Evolutionary conservation across 2,888 invertebrate genomes (phyloP).

Genomic region (Drosophila recens): DNA sequence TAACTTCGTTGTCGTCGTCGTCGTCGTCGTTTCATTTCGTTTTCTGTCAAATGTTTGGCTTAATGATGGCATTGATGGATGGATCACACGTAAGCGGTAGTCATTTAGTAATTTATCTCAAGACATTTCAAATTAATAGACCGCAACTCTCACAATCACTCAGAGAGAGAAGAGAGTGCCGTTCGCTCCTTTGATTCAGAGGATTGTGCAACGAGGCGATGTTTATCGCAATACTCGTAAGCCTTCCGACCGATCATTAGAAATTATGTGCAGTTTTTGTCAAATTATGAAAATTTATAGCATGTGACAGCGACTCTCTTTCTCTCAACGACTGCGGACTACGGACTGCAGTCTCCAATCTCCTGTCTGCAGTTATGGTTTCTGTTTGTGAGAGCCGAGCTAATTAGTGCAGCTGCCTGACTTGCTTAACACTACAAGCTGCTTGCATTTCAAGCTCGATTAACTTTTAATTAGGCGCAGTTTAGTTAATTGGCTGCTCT

Average conservation of each 20-base stretch:
- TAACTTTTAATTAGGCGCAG: slow-evolving; percentile 71
- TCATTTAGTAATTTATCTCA: slow-evolving; percentile 80
- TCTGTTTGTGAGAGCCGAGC: slow-evolving; percentile 63
- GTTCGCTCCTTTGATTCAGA: slow-evolving; percentile 49
- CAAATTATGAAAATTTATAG: slow-evolving; percentile 78
- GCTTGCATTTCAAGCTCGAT: slow-evolving; percentile 71
- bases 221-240: slow-evolving; percentile 50
- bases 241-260: slow-evolving; percentile 40
- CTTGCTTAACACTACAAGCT: slow-evolving; percentile 12
- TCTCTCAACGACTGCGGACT: slow-evolving; percentile 8
- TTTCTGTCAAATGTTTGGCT: slow-evolving; percentile 80
- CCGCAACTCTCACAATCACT: slow-evolving; percentile 57
- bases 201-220: slow-evolving; percentile 53
- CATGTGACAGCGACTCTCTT: slow-evolving; percentile 47
- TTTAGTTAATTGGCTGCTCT: slow-evolving; percentile 63
- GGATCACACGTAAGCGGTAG: slow-evolving; percentile 81
- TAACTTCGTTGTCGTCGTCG: slow-evolving; percentile 39
- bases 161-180: slow-evolving; percentile 16
- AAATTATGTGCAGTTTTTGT: slow-evolving; percentile 73
- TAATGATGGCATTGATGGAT: slow-evolving; percentile 82
- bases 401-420: slow-evolving; percentile 65
- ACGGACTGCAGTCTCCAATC: slow-evolving; percentile 5
- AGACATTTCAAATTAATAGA: slow-evolving; percentile 80
- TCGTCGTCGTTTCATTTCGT: slow-evolving; percentile 46
- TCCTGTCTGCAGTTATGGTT: not conserved